These are phyloP conservation scores for Corythoichthys intestinalis DNA, from an alignment of 2,113 vertebrate species.

Conservation along the genomic window DNA sequence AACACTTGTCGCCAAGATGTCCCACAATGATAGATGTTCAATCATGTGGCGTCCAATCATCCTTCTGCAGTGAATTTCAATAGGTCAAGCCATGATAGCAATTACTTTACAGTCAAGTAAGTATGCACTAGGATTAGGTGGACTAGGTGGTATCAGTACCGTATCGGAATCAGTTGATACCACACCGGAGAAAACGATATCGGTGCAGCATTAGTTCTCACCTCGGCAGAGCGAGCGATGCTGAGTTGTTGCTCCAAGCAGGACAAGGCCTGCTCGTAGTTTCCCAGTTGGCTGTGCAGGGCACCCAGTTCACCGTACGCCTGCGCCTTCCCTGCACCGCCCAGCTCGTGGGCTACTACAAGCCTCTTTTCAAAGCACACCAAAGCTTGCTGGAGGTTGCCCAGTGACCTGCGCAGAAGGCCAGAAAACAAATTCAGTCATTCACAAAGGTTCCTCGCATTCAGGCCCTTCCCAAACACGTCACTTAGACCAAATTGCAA, in stretches of 20 bases:
- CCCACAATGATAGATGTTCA: too few species aligned
- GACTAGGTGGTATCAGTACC: too few species aligned
- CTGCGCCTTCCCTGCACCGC: slow-evolving; percentile 90
- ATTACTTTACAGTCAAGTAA: too few species aligned
- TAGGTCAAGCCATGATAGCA: too few species aligned
- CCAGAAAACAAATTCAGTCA: neutral
- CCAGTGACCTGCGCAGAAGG: slow-evolving; percentile 79
- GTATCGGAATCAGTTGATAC: too few species aligned
- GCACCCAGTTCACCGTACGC: slow-evolving; percentile 93
- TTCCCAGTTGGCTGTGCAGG: slow-evolving; percentile 92
- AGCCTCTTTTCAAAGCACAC: slow-evolving; percentile 96
- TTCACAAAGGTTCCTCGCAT: neutral
- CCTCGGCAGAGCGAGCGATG: slow-evolving; percentile 76
- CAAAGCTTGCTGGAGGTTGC: slow-evolving; percentile 89
- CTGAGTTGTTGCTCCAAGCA: slow-evolving; percentile 91
- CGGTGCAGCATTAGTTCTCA: slow-evolving; percentile 17
- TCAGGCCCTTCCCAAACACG: neutral
- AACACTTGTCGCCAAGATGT: too few species aligned
- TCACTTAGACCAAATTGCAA: neutral
- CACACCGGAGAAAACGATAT: too few species aligned
- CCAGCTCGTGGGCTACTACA: slow-evolving; percentile 91
- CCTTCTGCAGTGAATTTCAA: too few species aligned
- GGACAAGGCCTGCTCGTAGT: slow-evolving; percentile 92
- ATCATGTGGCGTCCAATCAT: too few species aligned
- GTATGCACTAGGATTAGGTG: too few species aligned